A percentile compares a stretch with the other conserved stretches of the same genome.
These are phyloP conservation scores for Maccullochella peelii DNA, from an alignment of 2,113 vertebrate species.

Conservation along the genomic window DNA sequence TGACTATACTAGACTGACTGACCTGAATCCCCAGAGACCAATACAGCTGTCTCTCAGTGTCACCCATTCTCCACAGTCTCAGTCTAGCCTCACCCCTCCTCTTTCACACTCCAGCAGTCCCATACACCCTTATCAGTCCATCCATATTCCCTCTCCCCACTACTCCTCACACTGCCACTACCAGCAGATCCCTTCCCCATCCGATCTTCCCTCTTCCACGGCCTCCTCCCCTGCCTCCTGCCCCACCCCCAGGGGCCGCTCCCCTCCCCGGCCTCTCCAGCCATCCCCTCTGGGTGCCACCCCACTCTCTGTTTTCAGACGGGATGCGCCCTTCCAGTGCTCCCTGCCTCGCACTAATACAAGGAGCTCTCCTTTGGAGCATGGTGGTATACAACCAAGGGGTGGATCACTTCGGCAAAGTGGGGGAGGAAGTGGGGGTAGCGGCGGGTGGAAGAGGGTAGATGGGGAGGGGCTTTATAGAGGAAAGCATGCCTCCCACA, in stretches of 20 bases:
- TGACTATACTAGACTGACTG: conserved; percentile 58
- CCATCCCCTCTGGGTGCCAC: conserved; percentile 80
- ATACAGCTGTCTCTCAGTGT: conserved; percentile 81
- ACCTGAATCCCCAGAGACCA: conserved; percentile 75
- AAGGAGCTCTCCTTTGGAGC: conserved; percentile 72
- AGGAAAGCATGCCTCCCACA: conserved; percentile 85
- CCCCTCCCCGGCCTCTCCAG: conserved; percentile 81
- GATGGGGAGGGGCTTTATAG: conserved; percentile 84
- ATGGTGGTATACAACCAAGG: conserved; percentile 73
- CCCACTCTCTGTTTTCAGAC: conserved; percentile 83
- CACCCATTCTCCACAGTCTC: conserved; percentile 81
- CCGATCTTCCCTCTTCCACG: conserved; percentile 79
- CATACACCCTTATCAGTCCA: conserved; percentile 78
- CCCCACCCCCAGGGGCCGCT: conserved; percentile 74
- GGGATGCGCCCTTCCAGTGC: conserved; percentile 84
- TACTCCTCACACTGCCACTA: conserved; percentile 75
- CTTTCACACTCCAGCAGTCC: conserved; percentile 78
- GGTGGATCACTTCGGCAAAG: conserved; percentile 84
- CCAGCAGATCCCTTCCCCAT: conserved; percentile 69
- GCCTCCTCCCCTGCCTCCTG: conserved; percentile 79
- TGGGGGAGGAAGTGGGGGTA: conserved; percentile 62
- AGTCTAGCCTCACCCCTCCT: conserved; percentile 76
- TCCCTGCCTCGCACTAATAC: conserved; percentile 81
- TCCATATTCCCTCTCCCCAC: conserved; percentile 67
- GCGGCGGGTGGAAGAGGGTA: conserved; percentile 65